phyloP scores from a whole-genome alignment of 2,113 vertebrate genomes.

The Gallinago media region DNA sequence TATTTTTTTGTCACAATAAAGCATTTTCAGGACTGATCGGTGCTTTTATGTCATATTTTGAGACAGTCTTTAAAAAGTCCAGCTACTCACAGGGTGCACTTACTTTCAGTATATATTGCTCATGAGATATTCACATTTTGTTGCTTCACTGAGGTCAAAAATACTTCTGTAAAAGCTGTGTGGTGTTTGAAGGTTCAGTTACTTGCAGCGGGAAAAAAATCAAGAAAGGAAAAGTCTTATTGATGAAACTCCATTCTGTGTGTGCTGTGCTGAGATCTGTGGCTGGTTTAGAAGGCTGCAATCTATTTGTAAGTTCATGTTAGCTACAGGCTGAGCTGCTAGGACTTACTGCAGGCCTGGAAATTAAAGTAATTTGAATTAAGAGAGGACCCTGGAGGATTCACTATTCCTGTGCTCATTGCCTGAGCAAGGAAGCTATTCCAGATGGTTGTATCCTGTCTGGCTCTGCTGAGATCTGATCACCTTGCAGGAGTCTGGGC shows the following conservation, averaged over 20 bases:
- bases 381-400: neutral
- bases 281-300: neutral
- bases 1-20: neutral
- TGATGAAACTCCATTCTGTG: rapidly evolving
- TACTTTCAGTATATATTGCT: neutral
- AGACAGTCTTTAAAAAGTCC: neutral
- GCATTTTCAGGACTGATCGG: neutral
- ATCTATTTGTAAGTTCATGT: rapidly evolving
- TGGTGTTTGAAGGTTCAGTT: neutral
- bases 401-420: neutral
- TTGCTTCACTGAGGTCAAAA: neutral
- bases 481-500: neutral
- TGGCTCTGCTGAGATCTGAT: neutral
- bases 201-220: neutral
- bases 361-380: neutral
- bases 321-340: neutral
- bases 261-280: neutral
- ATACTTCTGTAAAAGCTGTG: neutral
- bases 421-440: neutral
- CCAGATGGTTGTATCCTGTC: neutral
- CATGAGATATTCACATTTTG: neutral
- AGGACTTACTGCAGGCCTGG: neutral
- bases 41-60: neutral
- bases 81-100: neutral
- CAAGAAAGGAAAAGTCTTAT: neutral